Evolutionary conservation across 2,797 vertebrate genomes (phyloP), one percentile per base, ranked within the genome.

Genomic region (Anableps anableps): DNA sequence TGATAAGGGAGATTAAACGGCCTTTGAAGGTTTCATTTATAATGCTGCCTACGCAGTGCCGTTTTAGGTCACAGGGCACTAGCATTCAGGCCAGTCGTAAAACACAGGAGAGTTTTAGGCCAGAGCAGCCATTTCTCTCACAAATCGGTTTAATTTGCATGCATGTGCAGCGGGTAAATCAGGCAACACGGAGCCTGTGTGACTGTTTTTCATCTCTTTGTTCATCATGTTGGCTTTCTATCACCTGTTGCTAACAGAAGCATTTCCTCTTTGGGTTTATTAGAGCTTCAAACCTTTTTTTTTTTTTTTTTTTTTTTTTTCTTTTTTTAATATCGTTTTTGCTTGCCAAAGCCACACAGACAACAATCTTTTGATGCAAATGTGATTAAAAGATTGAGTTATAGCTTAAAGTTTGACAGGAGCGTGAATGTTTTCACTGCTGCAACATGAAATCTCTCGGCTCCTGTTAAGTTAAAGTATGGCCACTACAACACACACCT

Each of bases 21-120:
- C 79, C 76, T 89, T 87, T 89, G 83, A 89, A 88, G 87, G 53
- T 64, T 73, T 77, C 71, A 74, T 77, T 77, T 77, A 77, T 17
- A 58, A 74, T 64, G 75, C 77, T 80, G 58, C 76, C 79, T 74
- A 70, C n/a, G 5, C 50, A 31, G 29, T 3, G 26, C n/a, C 50
- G 45, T 85, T 88, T 62, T 77, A 71, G 80, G 78, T 88, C 85
- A 83, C 45, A 53, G 45, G 41, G 53, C 66, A 51, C 8, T 72
- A 19, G 50, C 68, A 62, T 76, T 62, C 45, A 60, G 51, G 48
- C 60, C 72, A 68, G 72, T 29, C 43, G n/a, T 74, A 31, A 41
- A 38, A 79, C 55, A 47, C 62, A 26, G 3, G 51, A 53, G 48
- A n/a, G 21, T 51, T 31, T 53, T 47, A 72, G 81, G 34, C 6